A percentile compares a stretch with the other conserved stretches of the same genome.
phyloP scores from a whole-genome alignment of 2,888 invertebrate genomes.

The Drosophila putrida region DNA sequence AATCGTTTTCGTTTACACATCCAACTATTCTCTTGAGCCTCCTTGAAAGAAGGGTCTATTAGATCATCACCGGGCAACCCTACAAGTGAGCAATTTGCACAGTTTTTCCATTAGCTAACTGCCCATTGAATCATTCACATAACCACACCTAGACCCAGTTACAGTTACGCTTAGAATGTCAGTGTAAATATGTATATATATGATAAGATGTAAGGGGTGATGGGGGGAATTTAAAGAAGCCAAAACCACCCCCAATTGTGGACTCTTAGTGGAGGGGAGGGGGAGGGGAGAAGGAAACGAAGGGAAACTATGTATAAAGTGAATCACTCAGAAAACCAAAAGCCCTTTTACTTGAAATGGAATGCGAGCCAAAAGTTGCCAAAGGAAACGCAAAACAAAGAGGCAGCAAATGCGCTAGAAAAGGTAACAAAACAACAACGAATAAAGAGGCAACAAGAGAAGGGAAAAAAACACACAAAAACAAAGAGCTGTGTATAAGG shows the following conservation, averaged over 20 bases:
- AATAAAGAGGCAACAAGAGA: constrained; percentile 37
- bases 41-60: constrained; percentile 16
- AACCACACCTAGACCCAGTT: constrained; percentile 66
- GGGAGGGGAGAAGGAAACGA: not conserved
- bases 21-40: constrained; percentile 5
- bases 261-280: not conserved
- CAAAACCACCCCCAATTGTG: constrained; percentile 27
- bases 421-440: constrained; percentile 43
- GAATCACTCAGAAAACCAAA: constrained; percentile 52
- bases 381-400: constrained; percentile 57
- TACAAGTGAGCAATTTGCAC: constrained; percentile 33
- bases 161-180: constrained; percentile 21
- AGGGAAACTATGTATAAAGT: constrained; percentile 48
- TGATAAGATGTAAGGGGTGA: constrained; percentile 1
- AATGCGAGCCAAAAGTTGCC: constrained; percentile 64
- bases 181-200: constrained; percentile 1
- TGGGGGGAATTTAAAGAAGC: constrained; percentile 16
- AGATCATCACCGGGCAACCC: constrained; percentile 53
- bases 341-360: constrained; percentile 48
- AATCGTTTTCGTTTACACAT: too few relatives aligned
- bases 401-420: constrained; percentile 47
- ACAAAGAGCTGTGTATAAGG: constrained; percentile 32
- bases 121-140: constrained; percentile 28
- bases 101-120: constrained; percentile 23
- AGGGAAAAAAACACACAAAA: constrained; percentile 36